A percentile compares a stretch with the other conserved stretches of the same genome.
Conservation (phyloP, 2,797 vertebrate genomes). For the Poecilia wingei region DNA sequence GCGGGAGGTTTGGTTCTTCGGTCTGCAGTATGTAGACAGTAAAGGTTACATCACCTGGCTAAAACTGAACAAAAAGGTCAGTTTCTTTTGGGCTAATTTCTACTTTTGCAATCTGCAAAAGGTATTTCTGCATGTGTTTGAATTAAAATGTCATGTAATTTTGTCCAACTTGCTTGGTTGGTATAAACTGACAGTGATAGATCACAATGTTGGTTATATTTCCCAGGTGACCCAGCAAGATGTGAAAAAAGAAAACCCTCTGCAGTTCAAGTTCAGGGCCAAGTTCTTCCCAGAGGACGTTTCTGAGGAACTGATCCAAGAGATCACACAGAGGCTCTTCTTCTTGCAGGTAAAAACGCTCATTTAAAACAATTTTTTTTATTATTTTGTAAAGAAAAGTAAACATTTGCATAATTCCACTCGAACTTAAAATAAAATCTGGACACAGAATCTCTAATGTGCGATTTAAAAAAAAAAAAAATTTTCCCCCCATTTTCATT, state of each 20-base stretch:
- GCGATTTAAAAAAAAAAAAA: background rate
- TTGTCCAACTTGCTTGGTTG: background rate
- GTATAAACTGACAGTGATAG: background rate
- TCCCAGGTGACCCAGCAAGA: slow-evolving; percentile 95
- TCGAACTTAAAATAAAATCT: background rate
- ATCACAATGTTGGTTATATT: background rate
- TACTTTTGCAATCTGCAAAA: background rate
- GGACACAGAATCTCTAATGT: background rate
- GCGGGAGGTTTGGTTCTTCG: slow-evolving; percentile 98
- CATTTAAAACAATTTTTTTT: background rate
- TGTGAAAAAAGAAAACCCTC: slow-evolving; percentile 95
- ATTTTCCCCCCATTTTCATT: background rate
- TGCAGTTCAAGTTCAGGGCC: slow-evolving; percentile 96
- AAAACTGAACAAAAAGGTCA: slow-evolving; percentile 97
- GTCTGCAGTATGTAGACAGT: slow-evolving; percentile 95
- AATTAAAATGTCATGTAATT: background rate
- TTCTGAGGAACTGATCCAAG: slow-evolving; percentile 95
- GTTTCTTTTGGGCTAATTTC: slow-evolving; percentile 7
- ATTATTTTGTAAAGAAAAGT: background rate
- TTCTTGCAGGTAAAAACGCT: slow-evolving; percentile 88
- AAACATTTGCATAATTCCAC: background rate
- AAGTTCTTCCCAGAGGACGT: slow-evolving; percentile 98
- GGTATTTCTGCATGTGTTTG: background rate
- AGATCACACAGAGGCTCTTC: slow-evolving; percentile 96
- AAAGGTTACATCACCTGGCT: slow-evolving; percentile 97